phyloP scores from a whole-genome alignment of 2,797 vertebrate species.

The Gymnocypris eckloni region DNA sequence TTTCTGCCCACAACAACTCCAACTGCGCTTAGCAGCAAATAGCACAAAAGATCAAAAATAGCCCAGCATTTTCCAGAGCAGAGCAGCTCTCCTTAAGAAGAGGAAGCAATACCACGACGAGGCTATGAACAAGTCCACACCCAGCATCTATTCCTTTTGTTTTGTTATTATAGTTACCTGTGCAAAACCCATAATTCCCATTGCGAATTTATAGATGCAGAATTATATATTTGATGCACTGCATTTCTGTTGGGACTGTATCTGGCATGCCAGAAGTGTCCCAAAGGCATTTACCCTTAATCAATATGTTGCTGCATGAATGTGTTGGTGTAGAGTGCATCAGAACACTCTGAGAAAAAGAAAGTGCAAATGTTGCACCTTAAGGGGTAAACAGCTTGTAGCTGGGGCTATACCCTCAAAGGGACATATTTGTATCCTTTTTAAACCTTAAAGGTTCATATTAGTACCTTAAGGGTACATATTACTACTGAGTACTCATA shows the following conservation, averaged over 20 bases:
- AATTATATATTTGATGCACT: not conserved
- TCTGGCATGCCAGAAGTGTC: not conserved
- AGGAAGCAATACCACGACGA: constrained; percentile 61
- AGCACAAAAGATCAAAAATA: constrained; percentile 86
- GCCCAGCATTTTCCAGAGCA: constrained; percentile 78
- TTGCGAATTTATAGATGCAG: not conserved
- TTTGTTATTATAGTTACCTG: not conserved
- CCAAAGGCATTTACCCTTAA: not conserved
- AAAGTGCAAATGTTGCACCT: too few relatives aligned
- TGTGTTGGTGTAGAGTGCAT: constrained; percentile 1
- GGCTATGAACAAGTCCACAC: constrained; percentile 49
- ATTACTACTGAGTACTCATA: not conserved
- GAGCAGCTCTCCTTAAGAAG: constrained; percentile 75
- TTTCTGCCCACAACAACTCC: constrained; percentile 73
- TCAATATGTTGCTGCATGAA: not conserved
- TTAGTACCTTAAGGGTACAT: not conserved
- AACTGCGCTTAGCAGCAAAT: constrained; percentile 81
- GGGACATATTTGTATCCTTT: not conserved
- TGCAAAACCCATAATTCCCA: constrained; percentile 12
- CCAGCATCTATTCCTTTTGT: constrained; percentile 42
- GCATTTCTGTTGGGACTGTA: not conserved
- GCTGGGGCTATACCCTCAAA: not conserved
- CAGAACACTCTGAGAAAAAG: not conserved
- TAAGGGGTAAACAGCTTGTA: not conserved
- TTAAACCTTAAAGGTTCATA: not conserved